phyloP scores from a whole-genome alignment of 92 coral and sea anemone species.

The Zoanthus gigantus region DNA sequence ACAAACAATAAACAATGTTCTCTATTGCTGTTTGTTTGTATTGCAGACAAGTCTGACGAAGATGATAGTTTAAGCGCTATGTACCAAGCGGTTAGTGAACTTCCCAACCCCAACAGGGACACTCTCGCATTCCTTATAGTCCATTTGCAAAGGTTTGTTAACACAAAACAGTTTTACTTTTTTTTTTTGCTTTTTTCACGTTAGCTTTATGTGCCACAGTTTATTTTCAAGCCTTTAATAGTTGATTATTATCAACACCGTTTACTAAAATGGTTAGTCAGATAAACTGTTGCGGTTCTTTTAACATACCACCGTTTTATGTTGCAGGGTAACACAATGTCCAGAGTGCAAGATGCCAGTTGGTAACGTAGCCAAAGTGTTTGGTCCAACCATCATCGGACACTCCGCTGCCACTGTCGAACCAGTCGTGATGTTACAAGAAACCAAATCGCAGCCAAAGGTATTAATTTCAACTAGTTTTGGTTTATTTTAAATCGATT shows the following conservation, averaged over 20 bases:
- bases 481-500: background rate
- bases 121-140: constrained; percentile 85
- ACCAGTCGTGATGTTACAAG: constrained; percentile 92
- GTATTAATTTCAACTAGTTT: constrained; percentile 37
- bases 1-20: background rate
- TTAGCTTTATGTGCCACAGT: background rate
- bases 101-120: constrained; percentile 97
- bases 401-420: constrained; percentile 82
- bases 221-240: too few relatives aligned
- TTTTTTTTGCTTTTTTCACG: too few relatives aligned
- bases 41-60: constrained; percentile 81
- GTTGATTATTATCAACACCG: background rate
- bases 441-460: constrained; percentile 83
- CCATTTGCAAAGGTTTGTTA: constrained; percentile 89
- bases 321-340: constrained; percentile 89
- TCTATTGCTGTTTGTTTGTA: background rate
- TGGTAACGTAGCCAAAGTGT: constrained; percentile 87
- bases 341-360: constrained; percentile 92
- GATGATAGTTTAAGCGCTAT: constrained; percentile 86
- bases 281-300: background rate
- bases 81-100: constrained; percentile 98
- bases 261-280: background rate
- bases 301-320: background rate
- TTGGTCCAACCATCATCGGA: constrained; percentile 94
- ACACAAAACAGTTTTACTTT: too few relatives aligned